phyloP scores from a whole-genome alignment of 2,113 vertebrate species.

The Suricata suricatta region DNA sequence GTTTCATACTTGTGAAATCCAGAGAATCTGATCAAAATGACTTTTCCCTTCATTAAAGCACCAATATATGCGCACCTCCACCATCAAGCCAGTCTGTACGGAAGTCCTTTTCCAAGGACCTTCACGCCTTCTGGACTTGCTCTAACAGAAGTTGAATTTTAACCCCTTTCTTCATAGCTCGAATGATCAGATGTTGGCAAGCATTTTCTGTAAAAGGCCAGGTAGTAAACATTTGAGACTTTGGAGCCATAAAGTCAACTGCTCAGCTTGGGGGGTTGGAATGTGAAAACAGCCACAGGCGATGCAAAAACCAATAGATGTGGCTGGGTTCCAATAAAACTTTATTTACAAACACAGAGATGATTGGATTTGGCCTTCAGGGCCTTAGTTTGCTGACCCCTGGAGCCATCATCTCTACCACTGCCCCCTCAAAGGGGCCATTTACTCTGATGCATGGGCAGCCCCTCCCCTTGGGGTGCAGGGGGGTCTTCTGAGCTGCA shows the following conservation, averaged over 20 bases:
- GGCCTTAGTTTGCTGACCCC: not conserved
- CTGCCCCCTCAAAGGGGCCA: not conserved
- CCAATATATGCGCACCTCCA: not conserved
- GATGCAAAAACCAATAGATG: not conserved
- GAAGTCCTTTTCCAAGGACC: not conserved
- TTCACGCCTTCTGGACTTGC: not conserved
- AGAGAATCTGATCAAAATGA: not conserved
- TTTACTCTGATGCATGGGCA: not conserved
- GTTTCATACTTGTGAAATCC: not conserved
- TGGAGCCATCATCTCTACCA: not conserved
- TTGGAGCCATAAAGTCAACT: not conserved
- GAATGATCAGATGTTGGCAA: not conserved
- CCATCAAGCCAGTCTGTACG: not conserved
- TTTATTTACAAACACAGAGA: conserved; percentile 30
- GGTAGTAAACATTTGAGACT: not conserved
- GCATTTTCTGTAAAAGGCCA: not conserved
- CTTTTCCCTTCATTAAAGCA: not conserved
- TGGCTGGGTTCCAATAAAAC: not conserved
- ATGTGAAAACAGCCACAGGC: not conserved
- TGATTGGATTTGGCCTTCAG: not conserved
- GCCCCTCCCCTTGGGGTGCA: not conserved
- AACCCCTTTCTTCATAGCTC: not conserved
- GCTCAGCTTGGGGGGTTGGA: not conserved
- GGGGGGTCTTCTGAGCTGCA: not conserved
- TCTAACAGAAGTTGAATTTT: not conserved